A percentile compares a stretch with the other conserved stretches of the same genome.
phyloP scores from a whole-genome alignment of 1,140 invertebrate species.

The Drosophila repleta region DNA sequence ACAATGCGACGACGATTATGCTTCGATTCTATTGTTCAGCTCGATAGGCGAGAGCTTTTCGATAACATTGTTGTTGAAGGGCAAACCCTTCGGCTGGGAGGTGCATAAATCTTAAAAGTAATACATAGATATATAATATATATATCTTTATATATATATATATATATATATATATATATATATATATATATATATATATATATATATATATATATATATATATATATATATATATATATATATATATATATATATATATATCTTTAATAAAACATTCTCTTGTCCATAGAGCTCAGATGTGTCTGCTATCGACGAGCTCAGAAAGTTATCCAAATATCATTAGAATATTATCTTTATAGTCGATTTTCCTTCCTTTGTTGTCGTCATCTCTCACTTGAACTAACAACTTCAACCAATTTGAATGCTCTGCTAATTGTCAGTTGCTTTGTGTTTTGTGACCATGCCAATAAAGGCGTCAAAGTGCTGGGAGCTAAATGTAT shows the following conservation, averaged over 20 bases:
- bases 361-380: no score
- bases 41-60: constrained; percentile 5
- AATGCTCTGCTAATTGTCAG: no score
- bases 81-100: background rate
- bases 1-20: constrained; percentile 61
- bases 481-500: no score
- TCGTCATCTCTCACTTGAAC: no score
- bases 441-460: no score
- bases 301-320: background rate
- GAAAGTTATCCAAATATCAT: no score
- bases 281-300: background rate
- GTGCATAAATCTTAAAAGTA: background rate
- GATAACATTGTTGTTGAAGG: constrained; percentile 22
- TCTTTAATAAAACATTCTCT: constrained; percentile 9
- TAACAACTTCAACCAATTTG: no score
- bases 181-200: background rate
- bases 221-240: background rate
- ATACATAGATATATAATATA: no score
- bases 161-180: background rate
- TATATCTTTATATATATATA: no score
- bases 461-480: no score
- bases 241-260: background rate
- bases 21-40: constrained; percentile 30
- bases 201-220: background rate
- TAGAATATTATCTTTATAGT: no score